Percentiles rank a stretch among this genome's conserved stretches.
Conservation (phyloP, 2,797 vertebrate genomes). For the Crenichthys baileyi region DNA sequence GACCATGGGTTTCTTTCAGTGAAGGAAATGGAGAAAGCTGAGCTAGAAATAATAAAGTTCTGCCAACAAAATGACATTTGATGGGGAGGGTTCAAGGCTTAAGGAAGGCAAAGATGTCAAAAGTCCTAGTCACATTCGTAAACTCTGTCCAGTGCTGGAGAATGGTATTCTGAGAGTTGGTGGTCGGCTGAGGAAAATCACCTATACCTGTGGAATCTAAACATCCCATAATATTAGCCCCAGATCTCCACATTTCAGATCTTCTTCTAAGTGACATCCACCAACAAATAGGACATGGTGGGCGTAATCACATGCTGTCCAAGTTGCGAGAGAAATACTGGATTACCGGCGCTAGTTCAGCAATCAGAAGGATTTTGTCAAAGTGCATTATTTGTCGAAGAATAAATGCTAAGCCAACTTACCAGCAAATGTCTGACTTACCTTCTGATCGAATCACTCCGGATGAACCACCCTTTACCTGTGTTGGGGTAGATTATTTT, state of each 20-base stretch:
- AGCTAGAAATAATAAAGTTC: no score
- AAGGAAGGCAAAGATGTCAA: no score
- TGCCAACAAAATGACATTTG: no score
- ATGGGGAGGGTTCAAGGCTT: no score
- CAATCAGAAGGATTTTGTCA: not conserved
- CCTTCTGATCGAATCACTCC: not conserved
- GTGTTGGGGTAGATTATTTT: no score
- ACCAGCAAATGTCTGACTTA: not conserved
- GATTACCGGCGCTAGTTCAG: not conserved
- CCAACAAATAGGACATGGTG: not conserved
- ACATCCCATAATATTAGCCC: slow-evolving; percentile 10
- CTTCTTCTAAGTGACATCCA: not conserved
- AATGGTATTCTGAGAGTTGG: no score
- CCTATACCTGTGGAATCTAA: not conserved
- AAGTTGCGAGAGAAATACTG: not conserved
- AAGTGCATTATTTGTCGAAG: not conserved
- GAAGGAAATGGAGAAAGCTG: no score
- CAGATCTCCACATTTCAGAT: not conserved
- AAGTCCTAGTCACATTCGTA: no score
- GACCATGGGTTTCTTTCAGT: no score
- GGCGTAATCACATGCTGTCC: not conserved
- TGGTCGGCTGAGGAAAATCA: no score
- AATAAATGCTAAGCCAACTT: no score
- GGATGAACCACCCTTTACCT: not conserved
- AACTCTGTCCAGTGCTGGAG: no score